phyloP scores from a whole-genome alignment of 1,140 invertebrate genomes.

The Nilaparvata lugens region DNA sequence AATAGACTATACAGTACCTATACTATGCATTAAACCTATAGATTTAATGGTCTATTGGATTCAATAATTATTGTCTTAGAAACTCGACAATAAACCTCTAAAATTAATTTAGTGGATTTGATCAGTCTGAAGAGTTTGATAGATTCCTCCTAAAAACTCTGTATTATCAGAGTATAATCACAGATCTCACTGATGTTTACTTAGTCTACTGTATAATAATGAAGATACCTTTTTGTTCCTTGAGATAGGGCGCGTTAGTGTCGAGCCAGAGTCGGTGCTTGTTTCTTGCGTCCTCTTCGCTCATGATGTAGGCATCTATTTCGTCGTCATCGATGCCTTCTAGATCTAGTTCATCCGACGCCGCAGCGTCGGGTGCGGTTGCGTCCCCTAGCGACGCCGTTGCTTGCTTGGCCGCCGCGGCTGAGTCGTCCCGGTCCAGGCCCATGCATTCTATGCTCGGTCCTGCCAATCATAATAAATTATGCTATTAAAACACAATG shows the following conservation, averaged over 20 bases:
- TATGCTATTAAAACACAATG: background rate
- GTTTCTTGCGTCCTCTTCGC: constrained; percentile 60
- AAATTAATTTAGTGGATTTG: too few species aligned
- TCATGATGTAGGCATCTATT: constrained; percentile 79
- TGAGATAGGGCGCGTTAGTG: constrained; percentile 74
- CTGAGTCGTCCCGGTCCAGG: background rate
- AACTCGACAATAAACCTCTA: too few species aligned
- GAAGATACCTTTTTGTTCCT: constrained; percentile 61
- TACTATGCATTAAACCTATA: too few species aligned
- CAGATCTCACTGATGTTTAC: too few species aligned
- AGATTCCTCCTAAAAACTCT: too few species aligned
- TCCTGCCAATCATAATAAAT: constrained; percentile 17
- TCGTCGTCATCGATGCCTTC: constrained; percentile 81
- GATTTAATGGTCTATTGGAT: too few species aligned
- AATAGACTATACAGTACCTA: too few species aligned
- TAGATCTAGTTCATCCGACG: constrained; percentile 58
- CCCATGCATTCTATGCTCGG: background rate
- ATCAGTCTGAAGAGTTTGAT: background rate
- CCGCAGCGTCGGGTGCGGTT: background rate
- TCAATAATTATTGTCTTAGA: too few species aligned
- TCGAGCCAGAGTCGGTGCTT: constrained; percentile 79
- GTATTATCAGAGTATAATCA: too few species aligned
- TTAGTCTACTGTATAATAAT: constrained; percentile 16
- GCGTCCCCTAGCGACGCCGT: background rate
- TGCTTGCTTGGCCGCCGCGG: background rate